These are phyloP conservation scores for Gobionotothen gibberifrons DNA, from an alignment of 2,797 vertebrate genomes.

Conservation along the genomic window DNA sequence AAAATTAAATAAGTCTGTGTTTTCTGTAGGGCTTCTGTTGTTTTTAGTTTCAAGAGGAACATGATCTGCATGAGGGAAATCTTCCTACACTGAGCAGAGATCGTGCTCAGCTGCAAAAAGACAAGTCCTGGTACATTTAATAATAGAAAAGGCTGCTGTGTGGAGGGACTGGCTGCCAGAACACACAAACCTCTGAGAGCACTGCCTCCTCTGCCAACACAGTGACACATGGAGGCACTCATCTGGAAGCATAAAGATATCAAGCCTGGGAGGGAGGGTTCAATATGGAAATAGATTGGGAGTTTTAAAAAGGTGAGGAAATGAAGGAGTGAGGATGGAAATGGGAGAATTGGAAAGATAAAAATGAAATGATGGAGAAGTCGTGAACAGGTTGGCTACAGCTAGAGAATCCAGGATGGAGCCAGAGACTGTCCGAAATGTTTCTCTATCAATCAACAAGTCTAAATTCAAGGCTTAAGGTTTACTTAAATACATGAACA, in stretches of 20 bases:
- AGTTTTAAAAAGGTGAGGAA: slow-evolving; percentile 36
- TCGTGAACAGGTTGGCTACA: not conserved
- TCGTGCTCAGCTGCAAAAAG: slow-evolving; percentile 47
- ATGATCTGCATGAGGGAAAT: slow-evolving; percentile 39
- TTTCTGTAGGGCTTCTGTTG: slow-evolving; percentile 32
- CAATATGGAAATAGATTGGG: slow-evolving; percentile 17
- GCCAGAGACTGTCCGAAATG: not conserved
- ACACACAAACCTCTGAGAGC: slow-evolving; percentile 49
- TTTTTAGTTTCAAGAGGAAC: slow-evolving; percentile 27
- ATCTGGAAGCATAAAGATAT: slow-evolving; percentile 44
- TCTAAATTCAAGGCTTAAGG: not conserved
- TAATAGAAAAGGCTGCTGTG: slow-evolving; percentile 74
- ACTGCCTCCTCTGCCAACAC: slow-evolving; percentile 26
- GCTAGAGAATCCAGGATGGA: slow-evolving; percentile 13
- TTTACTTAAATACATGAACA: not conserved
- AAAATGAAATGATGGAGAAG: slow-evolving; percentile 26
- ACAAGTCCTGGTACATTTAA: slow-evolving; percentile 69
- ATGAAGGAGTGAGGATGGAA: slow-evolving; percentile 13
- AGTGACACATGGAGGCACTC: slow-evolving; percentile 51
- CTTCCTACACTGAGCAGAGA: slow-evolving; percentile 41
- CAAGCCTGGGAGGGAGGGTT: not conserved
- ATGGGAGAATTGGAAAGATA: not conserved
- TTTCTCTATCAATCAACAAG: not conserved
- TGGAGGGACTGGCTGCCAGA: slow-evolving; percentile 49
- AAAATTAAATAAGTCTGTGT: slow-evolving; percentile 18